Percentiles rank a stretch among this genome's conserved stretches.
phyloP scores from a whole-genome alignment of 2,113 vertebrate species.

The Hippopotamus amphibius region DNA sequence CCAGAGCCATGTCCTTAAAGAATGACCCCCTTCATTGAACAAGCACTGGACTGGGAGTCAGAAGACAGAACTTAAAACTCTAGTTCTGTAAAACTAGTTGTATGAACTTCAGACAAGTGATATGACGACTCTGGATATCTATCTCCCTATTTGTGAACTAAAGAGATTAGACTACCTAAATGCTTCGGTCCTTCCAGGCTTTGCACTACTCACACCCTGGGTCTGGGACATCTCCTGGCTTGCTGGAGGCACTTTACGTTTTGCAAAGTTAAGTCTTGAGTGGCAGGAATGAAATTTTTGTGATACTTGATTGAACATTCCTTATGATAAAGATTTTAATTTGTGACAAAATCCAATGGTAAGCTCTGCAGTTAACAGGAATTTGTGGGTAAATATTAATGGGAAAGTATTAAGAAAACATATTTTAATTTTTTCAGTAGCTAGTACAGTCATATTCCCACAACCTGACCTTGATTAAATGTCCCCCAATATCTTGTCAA shows the following conservation, averaged over 20 bases:
- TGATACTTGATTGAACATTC: not conserved
- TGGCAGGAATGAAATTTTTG: not conserved
- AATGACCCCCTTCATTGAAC: not conserved
- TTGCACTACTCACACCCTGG: not conserved
- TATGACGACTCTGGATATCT: not conserved
- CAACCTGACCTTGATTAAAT: not conserved
- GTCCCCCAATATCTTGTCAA: not conserved
- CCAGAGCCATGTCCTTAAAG: not conserved
- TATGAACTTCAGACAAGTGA: not conserved
- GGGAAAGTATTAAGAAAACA: not conserved
- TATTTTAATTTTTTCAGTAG: not conserved
- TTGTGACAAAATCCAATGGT: not conserved
- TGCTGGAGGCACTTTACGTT: not conserved
- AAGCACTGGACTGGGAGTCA: not conserved
- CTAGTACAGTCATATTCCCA: not conserved
- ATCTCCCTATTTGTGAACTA: not conserved
- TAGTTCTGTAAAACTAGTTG: not conserved
- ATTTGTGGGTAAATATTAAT: not conserved
- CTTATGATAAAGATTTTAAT: conserved; percentile 40
- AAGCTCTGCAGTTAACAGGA: not conserved
- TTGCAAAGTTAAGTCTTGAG: not conserved
- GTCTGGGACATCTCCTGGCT: not conserved
- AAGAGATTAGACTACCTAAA: not conserved
- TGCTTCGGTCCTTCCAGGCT: not conserved
- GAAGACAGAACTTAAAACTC: not conserved